Evolutionary conservation across 2,888 invertebrate genomes (phyloP).

Genomic region (Xanthia icteritia): DNA sequence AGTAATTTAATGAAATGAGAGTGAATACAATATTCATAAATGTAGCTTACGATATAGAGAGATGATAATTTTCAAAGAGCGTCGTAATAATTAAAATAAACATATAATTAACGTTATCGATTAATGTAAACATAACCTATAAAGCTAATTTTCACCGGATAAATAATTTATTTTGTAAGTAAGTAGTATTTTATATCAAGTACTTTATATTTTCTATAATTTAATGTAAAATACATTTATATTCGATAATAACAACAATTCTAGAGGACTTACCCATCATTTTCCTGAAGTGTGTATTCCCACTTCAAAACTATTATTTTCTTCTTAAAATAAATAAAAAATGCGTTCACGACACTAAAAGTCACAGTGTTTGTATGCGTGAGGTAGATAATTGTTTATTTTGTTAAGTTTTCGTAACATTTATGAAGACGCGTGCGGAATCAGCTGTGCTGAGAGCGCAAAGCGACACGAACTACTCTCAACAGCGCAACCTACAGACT

Average conservation of each 20-base stretch:
- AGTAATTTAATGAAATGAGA: background rate
- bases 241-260: slow-evolving; percentile 10
- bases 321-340: slow-evolving; percentile 54
- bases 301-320: slow-evolving; percentile 67
- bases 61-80: background rate
- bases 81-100: background rate
- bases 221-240: background rate
- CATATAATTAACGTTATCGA: background rate
- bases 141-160: slow-evolving; percentile 1
- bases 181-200: background rate
- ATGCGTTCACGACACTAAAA: slow-evolving; percentile 71
- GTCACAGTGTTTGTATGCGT: slow-evolving; percentile 70
- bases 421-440: slow-evolving; percentile 81
- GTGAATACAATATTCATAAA: background rate
- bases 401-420: slow-evolving; percentile 67
- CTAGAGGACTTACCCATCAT: slow-evolving; percentile 79
- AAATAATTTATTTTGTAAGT: background rate
- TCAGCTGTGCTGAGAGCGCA: slow-evolving; percentile 75
- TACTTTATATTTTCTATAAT: background rate
- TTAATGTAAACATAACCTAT: slow-evolving; percentile 67
- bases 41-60: too few relatives aligned
- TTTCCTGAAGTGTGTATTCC: slow-evolving; percentile 67
- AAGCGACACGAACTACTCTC: slow-evolving; percentile 73
- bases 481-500: slow-evolving; percentile 82
- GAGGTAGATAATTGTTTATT: slow-evolving; percentile 72